Percentiles rank a stretch among this genome's conserved stretches.
Conservation (phyloP, 1,140 invertebrate genomes). For the Drosophila simulans region DNA sequence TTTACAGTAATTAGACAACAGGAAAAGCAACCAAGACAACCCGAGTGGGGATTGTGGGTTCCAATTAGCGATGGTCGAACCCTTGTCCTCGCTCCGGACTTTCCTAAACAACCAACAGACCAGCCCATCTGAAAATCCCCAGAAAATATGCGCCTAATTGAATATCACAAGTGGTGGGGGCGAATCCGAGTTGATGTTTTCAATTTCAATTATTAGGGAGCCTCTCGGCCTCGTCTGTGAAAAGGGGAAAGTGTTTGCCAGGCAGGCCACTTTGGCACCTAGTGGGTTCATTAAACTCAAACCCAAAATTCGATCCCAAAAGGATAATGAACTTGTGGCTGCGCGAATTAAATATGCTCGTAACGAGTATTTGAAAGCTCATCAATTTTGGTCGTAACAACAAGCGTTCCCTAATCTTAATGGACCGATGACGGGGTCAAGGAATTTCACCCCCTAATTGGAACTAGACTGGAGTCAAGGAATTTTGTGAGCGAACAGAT, state of each 20-base stretch:
- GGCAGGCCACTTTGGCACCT: slow-evolving; percentile 67
- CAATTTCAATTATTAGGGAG: slow-evolving; percentile 75
- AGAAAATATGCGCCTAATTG: slow-evolving; percentile 78
- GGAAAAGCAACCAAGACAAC: slow-evolving; percentile 19
- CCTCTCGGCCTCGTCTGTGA: background rate
- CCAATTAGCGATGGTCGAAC: slow-evolving; percentile 62
- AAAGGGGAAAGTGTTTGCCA: slow-evolving; percentile 35
- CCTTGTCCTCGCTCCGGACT: slow-evolving; percentile 22
- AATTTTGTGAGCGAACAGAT: slow-evolving; percentile 15
- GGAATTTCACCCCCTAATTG: slow-evolving; percentile 23
- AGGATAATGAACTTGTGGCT: slow-evolving; percentile 71
- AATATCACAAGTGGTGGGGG: slow-evolving; percentile 36
- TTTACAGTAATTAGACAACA: slow-evolving; percentile 67
- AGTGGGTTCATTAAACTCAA: slow-evolving; percentile 73
- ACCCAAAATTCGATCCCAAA: slow-evolving; percentile 25
- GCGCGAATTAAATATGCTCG: slow-evolving; percentile 53
- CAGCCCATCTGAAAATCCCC: slow-evolving; percentile 43
- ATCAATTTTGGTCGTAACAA: slow-evolving; percentile 64
- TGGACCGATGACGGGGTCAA: slow-evolving; percentile 45
- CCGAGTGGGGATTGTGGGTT: slow-evolving; percentile 36
- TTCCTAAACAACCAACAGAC: slow-evolving; percentile 1
- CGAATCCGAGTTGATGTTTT: slow-evolving; percentile 56
- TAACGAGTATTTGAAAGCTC: slow-evolving; percentile 62
- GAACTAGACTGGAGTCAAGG: slow-evolving; percentile 1
- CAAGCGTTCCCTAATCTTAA: slow-evolving; percentile 46